phyloP scores from a whole-genome alignment of 2,797 vertebrate genomes.

The Ptychobarbus kaznakovi region DNA sequence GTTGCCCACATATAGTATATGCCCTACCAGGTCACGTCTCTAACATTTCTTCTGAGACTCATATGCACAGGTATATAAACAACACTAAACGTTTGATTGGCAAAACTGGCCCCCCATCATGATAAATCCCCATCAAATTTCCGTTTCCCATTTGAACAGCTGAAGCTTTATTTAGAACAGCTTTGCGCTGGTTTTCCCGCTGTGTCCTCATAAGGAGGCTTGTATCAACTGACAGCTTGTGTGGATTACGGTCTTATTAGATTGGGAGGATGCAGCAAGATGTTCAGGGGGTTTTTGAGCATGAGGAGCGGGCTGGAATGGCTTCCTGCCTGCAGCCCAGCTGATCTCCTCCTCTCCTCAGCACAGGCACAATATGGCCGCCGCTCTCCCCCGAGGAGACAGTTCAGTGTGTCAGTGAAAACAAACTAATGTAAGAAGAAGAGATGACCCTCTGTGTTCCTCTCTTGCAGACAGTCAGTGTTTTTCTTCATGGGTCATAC shows the following conservation, averaged over 20 bases:
- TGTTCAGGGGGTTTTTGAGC: slow-evolving; percentile 80
- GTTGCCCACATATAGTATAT: neutral
- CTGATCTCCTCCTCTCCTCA: slow-evolving; percentile 74
- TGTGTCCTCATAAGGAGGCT: slow-evolving; percentile 80
- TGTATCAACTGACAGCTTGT: slow-evolving; percentile 88
- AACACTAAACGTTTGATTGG: slow-evolving; percentile 51
- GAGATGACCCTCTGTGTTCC: slow-evolving; percentile 41
- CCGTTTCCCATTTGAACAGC: slow-evolving; percentile 73
- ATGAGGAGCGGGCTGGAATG: slow-evolving; percentile 72
- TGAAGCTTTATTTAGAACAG: slow-evolving; percentile 80
- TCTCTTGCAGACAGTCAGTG: slow-evolving; percentile 33
- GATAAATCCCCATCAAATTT: slow-evolving; percentile 71
- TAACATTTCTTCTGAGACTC: slow-evolving; percentile 21
- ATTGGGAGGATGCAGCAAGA: slow-evolving; percentile 82
- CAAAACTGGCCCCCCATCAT: slow-evolving; percentile 50
- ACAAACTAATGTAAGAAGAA: slow-evolving; percentile 56
- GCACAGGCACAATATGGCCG: slow-evolving; percentile 81
- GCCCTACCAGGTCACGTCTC: neutral
- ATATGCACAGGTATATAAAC: slow-evolving; percentile 45
- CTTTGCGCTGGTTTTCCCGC: slow-evolving; percentile 71
- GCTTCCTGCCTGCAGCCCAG: slow-evolving; percentile 74
- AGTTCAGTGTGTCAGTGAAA: slow-evolving; percentile 64
- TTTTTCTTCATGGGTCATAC: slow-evolving; percentile 55
- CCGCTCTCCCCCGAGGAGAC: slow-evolving; percentile 64
- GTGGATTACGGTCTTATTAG: slow-evolving; percentile 86